Evolutionary conservation across 2,113 vertebrate genomes (phyloP), one percentile per base, ranked within the genome.

Genomic region (Actenoides hombroni): DNA sequence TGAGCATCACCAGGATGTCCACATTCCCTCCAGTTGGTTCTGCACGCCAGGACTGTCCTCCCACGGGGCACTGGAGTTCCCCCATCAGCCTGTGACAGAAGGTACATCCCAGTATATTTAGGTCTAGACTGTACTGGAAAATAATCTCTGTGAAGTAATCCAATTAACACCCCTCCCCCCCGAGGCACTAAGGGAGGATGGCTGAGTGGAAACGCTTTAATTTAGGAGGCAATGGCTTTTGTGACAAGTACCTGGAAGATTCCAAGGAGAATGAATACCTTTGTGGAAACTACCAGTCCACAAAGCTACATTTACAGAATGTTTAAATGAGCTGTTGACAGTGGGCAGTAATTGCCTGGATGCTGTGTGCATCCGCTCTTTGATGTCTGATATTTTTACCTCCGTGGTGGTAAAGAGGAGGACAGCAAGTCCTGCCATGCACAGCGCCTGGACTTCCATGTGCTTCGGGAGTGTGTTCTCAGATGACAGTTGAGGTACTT

Each of bases 11-110:
- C 39, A 29, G 1, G 2, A 26, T 25, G 54, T 21, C 51, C 57
- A 1, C 0, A 0, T 6, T 5, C 1, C 14, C 37, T 54, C 31
- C 5, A 0, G 17, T 68, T 51, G 39, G 6, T 74, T 49, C 67
- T 2, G 0, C 0, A 0, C 37, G 28, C 59, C 37, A 24, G 12
- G 31, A 24, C 6, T 37, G 20, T 13, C 31, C 26, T 82, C 60
- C 56, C 19, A 0, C 0, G 4, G 37, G 46, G 3, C 1, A 11
- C 68, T 63, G 61, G 78, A 69, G 37, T n/a, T n/a, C 24, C 25
- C 57, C 61, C 17, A 2, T 7, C 73, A 56, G 29, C 0, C 0
- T 18, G 40, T 21, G 53, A 59, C 51, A 81, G 61, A 54, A 65
- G 16, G 31, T 48, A 4, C 60, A 49, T 90, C 85, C 85, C 79